Percentiles rank a stretch among this genome's conserved stretches.
phyloP scores from a whole-genome alignment of 2,888 invertebrate species.

The Gari tellinella region DNA sequence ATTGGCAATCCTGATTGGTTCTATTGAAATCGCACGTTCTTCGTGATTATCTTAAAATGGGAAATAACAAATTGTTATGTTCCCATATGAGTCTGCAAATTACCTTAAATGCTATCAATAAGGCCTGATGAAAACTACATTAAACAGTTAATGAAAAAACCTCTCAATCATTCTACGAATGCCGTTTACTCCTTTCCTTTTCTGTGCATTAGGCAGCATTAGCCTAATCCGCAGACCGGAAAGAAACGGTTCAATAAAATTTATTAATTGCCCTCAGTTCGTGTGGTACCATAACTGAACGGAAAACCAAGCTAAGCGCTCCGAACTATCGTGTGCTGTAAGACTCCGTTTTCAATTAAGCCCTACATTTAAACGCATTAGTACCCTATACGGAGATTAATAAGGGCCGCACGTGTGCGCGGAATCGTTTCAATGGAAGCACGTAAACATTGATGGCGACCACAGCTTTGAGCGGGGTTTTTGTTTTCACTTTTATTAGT shows the following conservation, averaged over 20 bases:
- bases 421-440: conserved; percentile 8
- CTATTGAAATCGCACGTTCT: too few species aligned
- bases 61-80: conserved; percentile 49
- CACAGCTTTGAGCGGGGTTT: conserved; percentile 26
- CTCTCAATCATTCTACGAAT: conserved; percentile 38
- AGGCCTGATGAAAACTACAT: conserved; percentile 53
- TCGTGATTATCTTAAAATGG: conserved; percentile 21
- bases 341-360: conserved; percentile 63
- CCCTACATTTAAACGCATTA: conserved; percentile 49
- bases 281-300: conserved; percentile 55
- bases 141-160: conserved; percentile 55
- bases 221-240: conserved; percentile 55
- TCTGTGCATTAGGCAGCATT: conserved; percentile 61
- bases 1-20: too few species aligned
- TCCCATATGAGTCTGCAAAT: conserved; percentile 42
- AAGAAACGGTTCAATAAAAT: conserved; percentile 61
- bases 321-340: conserved; percentile 57
- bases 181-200: conserved; percentile 12
- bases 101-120: conserved; percentile 51
- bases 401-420: conserved; percentile 54
- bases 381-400: conserved; percentile 38
- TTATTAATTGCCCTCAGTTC: conserved; percentile 62
- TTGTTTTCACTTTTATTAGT: conserved; percentile 31
- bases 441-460: conserved; percentile 15
- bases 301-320: conserved; percentile 54